Evolutionary conservation across 2,888 invertebrate species (phyloP).

Genomic region (Brenthis hecate): DNA sequence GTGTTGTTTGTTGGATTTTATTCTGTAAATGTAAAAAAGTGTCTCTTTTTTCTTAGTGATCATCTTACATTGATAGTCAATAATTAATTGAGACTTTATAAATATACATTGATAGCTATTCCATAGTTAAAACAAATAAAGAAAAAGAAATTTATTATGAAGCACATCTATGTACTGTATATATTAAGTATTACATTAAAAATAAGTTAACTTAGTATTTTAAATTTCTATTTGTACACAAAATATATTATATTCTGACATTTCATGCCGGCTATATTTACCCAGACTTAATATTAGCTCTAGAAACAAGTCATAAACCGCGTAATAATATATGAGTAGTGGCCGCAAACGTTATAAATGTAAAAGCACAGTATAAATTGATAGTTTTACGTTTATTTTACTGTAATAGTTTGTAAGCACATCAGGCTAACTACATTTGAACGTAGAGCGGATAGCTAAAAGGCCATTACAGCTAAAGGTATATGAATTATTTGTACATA

Average conservation of each 20-base stretch:
- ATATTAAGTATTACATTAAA: background rate
- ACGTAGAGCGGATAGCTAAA: slow-evolving; percentile 75
- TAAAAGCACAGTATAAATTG: slow-evolving; percentile 48
- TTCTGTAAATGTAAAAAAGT: too few species aligned
- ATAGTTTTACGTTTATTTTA: slow-evolving; percentile 63
- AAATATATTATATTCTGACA: slow-evolving; percentile 18
- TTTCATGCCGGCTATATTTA: slow-evolving; percentile 19
- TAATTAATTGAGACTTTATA: too few species aligned
- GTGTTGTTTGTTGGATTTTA: too few species aligned
- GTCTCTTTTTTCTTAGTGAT: too few species aligned
- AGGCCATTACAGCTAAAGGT: slow-evolving; percentile 71
- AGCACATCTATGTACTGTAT: background rate
- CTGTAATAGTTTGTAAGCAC: slow-evolving; percentile 64
- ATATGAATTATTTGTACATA: slow-evolving; percentile 77
- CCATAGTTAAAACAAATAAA: background rate
- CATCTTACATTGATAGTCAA: too few species aligned
- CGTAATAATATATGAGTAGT: slow-evolving; percentile 30
- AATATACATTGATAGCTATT: too few species aligned
- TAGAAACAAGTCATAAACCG: slow-evolving; percentile 23
- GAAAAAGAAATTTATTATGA: background rate
- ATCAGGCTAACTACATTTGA: slow-evolving; percentile 70
- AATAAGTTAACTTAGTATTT: slow-evolving; percentile 11
- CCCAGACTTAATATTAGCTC: slow-evolving; percentile 28
- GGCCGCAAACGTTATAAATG: slow-evolving; percentile 27
- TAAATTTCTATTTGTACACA: background rate